Conservation (phyloP, 2,797 vertebrate genomes). For the Propithecus perrieri region DNA sequence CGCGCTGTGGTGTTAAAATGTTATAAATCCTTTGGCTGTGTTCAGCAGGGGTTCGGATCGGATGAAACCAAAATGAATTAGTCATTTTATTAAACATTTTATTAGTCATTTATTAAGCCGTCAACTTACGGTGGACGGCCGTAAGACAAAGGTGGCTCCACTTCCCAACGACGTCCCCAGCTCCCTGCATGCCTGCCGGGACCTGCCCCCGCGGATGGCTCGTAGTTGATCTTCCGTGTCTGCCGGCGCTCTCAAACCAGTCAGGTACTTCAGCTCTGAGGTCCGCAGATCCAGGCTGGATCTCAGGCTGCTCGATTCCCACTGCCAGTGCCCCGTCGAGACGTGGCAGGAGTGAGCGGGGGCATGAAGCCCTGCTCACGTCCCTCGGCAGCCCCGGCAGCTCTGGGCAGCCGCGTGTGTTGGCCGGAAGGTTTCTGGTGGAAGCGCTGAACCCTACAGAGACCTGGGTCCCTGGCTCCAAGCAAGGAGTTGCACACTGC, state of each 20-base stretch:
- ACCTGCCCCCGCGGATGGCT: not conserved
- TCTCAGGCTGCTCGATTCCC: not conserved
- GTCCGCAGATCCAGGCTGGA: not conserved
- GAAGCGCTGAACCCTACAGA: not conserved
- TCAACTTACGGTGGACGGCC: not conserved
- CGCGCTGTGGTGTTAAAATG: not conserved
- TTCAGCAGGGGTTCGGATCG: not conserved
- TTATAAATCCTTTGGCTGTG: not conserved
- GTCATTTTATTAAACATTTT: conserved; percentile 31
- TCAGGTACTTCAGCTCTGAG: not conserved
- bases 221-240: not conserved
- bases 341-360: not conserved
- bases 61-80: not conserved
- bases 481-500: rapidly evolving
- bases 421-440: rapidly evolving
- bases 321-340: not conserved
- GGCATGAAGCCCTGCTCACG: rapidly evolving
- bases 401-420: not conserved
- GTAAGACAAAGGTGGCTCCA: not conserved
- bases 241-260: not conserved
- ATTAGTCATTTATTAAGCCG: too few species aligned
- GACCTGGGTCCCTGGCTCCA: not conserved
- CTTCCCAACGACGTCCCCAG: rapidly evolving
- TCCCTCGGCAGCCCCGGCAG: not conserved
- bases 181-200: not conserved